phyloP scores from a whole-genome alignment of 2,888 invertebrate genomes.

The Psylliodes chrysocephalus region DNA sequence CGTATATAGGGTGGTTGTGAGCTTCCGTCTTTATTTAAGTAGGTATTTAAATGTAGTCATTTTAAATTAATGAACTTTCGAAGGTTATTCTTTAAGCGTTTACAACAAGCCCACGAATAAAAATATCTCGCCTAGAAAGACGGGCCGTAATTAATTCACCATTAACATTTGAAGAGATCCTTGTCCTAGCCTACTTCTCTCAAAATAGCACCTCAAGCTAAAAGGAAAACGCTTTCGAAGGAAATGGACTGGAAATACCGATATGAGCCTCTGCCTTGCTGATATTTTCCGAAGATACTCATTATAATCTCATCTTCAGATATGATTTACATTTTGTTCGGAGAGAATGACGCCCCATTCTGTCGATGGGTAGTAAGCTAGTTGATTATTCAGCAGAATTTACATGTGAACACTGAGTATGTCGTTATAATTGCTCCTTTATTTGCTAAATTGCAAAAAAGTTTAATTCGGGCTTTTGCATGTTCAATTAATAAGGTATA shows the following conservation, averaged over 20 bases:
- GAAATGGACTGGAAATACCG: conserved; percentile 55
- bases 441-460: neutral
- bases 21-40: too few relatives aligned
- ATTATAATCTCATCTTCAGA: conserved; percentile 56
- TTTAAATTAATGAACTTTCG: too few relatives aligned
- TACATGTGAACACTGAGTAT: conserved; percentile 5
- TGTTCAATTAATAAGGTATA: neutral
- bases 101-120: neutral
- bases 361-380: conserved; percentile 19
- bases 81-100: neutral
- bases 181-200: conserved; percentile 41
- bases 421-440: conserved; percentile 45
- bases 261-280: conserved; percentile 48
- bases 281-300: conserved; percentile 53
- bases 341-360: conserved; percentile 2
- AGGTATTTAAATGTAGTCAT: too few relatives aligned
- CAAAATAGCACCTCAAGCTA: conserved; percentile 43
- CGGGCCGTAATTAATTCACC: conserved; percentile 48
- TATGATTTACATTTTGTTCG: conserved; percentile 45
- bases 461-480: neutral
- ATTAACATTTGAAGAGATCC: conserved; percentile 51
- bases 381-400: conserved; percentile 11
- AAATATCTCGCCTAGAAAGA: conserved; percentile 36
- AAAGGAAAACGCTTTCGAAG: conserved; percentile 48
- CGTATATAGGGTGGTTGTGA: too few relatives aligned